Percentiles rank a stretch among this genome's conserved stretches.
phyloP scores from a whole-genome alignment of 2,113 vertebrate genomes.

The Eolophus roseicapilla region DNA sequence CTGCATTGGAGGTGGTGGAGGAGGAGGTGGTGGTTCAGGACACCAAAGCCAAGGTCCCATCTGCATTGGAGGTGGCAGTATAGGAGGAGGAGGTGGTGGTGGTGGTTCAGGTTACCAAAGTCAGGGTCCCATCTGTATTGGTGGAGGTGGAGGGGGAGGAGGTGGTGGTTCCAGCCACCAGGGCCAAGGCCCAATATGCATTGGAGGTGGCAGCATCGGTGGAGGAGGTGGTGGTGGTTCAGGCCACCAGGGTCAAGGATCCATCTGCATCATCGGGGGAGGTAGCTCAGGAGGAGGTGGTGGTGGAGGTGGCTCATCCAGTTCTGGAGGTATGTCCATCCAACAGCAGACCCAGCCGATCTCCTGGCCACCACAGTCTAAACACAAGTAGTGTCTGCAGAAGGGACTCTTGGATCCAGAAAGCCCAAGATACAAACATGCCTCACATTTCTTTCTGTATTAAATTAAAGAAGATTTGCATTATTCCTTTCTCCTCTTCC shows the following conservation, averaged over 20 bases:
- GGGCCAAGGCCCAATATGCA: background rate
- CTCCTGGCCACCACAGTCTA: background rate
- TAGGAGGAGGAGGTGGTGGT: background rate
- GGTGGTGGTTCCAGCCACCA: background rate
- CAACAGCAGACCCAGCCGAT: slow-evolving; percentile 38
- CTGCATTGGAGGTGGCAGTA: background rate
- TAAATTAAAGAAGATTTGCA: background rate
- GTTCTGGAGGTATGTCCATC: background rate
- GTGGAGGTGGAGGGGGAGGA: background rate
- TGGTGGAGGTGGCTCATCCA: background rate
- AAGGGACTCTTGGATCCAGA: background rate
- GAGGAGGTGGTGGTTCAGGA: background rate
- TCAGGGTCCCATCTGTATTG: background rate
- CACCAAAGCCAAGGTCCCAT: rapidly evolving
- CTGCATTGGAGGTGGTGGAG: rapidly evolving
- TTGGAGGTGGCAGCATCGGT: background rate
- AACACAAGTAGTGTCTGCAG: slow-evolving; percentile 16
- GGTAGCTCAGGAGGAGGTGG: background rate
- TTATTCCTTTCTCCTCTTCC: background rate
- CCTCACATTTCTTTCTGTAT: background rate
- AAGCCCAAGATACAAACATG: background rate
- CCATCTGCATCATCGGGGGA: background rate
- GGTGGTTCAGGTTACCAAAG: background rate
- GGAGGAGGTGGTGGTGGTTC: background rate
- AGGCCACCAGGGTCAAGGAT: background rate